Base-by-base conservation (phyloP, 2,888 invertebrate genomes). In the Lepidocyrtinus sp. region DNA sequence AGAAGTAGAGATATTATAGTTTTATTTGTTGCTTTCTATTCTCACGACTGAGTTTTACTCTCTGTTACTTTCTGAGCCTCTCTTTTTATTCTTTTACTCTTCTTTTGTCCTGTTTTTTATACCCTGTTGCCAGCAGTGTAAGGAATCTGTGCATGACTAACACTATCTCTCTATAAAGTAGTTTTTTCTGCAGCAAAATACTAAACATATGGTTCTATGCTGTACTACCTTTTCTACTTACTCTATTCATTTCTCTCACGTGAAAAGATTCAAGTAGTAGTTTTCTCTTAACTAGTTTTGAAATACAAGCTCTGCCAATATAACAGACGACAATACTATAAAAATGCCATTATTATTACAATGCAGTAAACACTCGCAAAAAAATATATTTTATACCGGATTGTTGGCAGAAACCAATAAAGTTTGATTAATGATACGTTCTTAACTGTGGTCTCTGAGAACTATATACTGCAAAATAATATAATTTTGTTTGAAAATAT, bases 391-490 rank as follows among this genome's bases (percentile, higher is more conserved):
- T 25, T n/a, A 24, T 62, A 62, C 24, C 27, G n/a, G 26, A 59
- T 45, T 71, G 24, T 65, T 71, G 36, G 25, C 45, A 27, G 68
- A 50, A 50, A n/a, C 55, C 71, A 61, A 71, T 71, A 77, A 71
- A 75, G 36, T 63, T 77, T 77, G 70, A 71, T 77, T 71, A 71
- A 77, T 77, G 76, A 71, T 71, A 59, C 76, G 69, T 36, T 77
- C n/a, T n/a, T n/a, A n/a, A 77, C 64, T 77, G 71, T 71, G 64
- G 76, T 77, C 36, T 67, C 59, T n/a, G n/a, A n/a, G n/a, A n/a
- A n/a, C n/a, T n/a, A n/a, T 12, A 36, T 36, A 36, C 2, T 50
- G 50, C 17, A 50, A 50, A 50, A 50, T 7, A 50, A 50, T 50
- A 50, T 7, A 7, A 50, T 50, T 15, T 17, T 50, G 50, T n/a